Base-by-base conservation (phyloP, 2,888 invertebrate genomes). In the Cyaniris semiargus region DNA sequence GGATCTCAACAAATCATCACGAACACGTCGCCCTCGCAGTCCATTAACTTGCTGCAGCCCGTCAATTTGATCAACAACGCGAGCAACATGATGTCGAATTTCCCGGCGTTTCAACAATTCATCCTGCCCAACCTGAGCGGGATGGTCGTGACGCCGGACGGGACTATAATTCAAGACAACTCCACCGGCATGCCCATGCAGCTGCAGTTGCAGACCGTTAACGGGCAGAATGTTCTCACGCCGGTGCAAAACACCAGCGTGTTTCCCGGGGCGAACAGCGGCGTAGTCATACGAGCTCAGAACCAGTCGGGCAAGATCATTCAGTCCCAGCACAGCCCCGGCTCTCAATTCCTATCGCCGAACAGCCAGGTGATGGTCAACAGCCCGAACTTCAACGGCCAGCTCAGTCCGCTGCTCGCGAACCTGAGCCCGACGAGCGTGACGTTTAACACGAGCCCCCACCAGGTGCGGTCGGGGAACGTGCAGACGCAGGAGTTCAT, bases 111-210 rank as follows among this genome's bases (percentile, higher is more conserved):
- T 82, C 97, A 97, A 86, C 97, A 97, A 85, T 96, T 97, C 83
- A 96, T 97, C 76, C 96, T 97, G 78, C 97, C 97, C 15, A 97
- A 97, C 81, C 90, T 97, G 2, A 95, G 97, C 18, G 96, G 97
- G 0, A 96, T 97, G 96, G 96, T 98, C 0, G 97, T 97, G 96
- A 96, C 97, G 13, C 96, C 97, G 0, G 96, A 96, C 84, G 96
- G 96, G 44, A 96, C 97, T 0, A 94, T 97, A 72, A 94, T 97
- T 71, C 96, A 96, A 86, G 96, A 97, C 81, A 95, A 96, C 27
- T 94, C 95, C 0, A 95, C 96, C 60, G 94, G 94, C 44, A 94
- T 96, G 83, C 96, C 96, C 0, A 95, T 96, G 95, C 96, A 96
- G 82, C 85, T 96, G 18, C 97, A 97, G 85, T 94, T 97, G 80